Evolutionary conservation across 2,113 vertebrate species (phyloP).

Genomic region (Ictalurus furcatus): DNA sequence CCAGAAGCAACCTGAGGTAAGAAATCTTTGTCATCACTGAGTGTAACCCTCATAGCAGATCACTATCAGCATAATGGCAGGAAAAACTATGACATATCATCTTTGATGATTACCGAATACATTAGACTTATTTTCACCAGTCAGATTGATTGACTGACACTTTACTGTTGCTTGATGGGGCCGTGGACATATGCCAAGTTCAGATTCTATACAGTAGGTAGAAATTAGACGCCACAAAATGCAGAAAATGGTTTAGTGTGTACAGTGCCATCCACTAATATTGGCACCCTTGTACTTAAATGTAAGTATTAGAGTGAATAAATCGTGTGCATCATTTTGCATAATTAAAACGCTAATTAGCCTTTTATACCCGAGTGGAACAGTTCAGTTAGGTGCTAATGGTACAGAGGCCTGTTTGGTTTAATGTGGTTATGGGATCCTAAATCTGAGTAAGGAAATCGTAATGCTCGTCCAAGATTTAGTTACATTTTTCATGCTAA

Average conservation of each 20-base stretch:
- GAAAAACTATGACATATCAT: not conserved
- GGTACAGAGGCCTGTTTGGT: not conserved
- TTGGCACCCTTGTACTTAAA: no score
- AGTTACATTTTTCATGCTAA: not conserved
- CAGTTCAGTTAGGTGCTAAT: not conserved
- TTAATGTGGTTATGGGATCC: not conserved
- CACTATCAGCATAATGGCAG: not conserved
- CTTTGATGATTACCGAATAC: not conserved
- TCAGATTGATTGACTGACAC: not conserved
- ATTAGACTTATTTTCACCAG: not conserved
- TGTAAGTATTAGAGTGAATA: not conserved
- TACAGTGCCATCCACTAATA: no score
- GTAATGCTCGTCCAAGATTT: not conserved
- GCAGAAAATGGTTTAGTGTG: not conserved
- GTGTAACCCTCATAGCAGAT: not conserved
- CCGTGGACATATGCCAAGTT: no score
- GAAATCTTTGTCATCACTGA: conserved; percentile 1
- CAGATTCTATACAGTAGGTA: not conserved
- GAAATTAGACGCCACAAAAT: not conserved
- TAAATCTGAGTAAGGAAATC: not conserved
- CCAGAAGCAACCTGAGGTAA: conserved; percentile 75
- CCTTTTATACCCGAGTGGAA: not conserved
- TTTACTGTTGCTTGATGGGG: not conserved
- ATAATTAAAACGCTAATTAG: not conserved
- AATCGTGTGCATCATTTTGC: not conserved